Percentiles rank a stretch among this genome's conserved stretches.
These are phyloP conservation scores for Amblyjoppa fuscipennis DNA, from an alignment of 2,888 invertebrate genomes.

Conservation along the genomic window DNA sequence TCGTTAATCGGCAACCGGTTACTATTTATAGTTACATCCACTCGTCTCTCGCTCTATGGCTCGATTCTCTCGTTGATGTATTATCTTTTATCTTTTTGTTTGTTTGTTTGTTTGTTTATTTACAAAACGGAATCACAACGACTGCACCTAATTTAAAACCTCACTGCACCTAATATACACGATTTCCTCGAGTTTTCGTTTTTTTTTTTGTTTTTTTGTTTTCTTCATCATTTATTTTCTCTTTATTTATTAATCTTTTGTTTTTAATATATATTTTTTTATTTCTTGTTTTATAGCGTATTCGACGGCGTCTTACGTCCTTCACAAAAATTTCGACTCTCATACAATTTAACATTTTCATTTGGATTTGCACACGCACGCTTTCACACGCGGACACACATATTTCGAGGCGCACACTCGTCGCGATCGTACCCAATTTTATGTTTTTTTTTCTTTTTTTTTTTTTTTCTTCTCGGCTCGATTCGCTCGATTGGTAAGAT, in stretches of 20 bases:
- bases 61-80: constrained; percentile 42
- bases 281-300: constrained; percentile 53
- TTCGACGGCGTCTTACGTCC: constrained; percentile 61
- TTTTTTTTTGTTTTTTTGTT: constrained; percentile 7
- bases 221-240: too few relatives aligned
- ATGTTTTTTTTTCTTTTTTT: neutral
- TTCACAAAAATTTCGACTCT: constrained; percentile 47
- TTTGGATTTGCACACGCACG: constrained; percentile 8
- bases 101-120: constrained; percentile 62
- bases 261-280: constrained; percentile 23
- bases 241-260: neutral
- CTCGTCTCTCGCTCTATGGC: constrained; percentile 40
- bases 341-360: constrained; percentile 36
- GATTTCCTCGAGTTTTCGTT: constrained; percentile 48
- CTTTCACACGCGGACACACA: constrained; percentile 41
- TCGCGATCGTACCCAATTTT: constrained; percentile 33
- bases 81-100: neutral
- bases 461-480: constrained; percentile 29
- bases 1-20: constrained; percentile 33
- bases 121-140: constrained; percentile 69
- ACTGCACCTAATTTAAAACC: constrained; percentile 56
- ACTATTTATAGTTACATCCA: constrained; percentile 26
- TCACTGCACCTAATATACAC: constrained; percentile 64
- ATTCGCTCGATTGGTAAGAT: neutral
- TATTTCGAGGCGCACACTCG: constrained; percentile 48